Evolutionary conservation across 2,888 invertebrate genomes (phyloP).

Genomic region (Lucinisca nassula): DNA sequence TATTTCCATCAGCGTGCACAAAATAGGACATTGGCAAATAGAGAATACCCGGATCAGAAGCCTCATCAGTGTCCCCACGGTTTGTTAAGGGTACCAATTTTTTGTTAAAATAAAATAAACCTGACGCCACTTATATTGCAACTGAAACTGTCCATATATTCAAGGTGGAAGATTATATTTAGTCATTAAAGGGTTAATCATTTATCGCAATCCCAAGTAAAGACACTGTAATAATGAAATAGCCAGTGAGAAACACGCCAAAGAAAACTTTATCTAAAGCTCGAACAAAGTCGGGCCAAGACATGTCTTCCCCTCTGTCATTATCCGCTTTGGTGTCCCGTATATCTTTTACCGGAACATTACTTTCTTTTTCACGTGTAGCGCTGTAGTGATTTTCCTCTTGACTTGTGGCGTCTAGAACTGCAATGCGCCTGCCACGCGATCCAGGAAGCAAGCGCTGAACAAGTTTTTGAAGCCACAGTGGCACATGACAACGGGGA

Average conservation of each 20-base stretch:
- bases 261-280: constrained; percentile 53
- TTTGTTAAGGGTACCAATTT: too few relatives aligned
- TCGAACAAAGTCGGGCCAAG: constrained; percentile 45
- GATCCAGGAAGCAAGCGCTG: background rate
- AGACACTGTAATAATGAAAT: constrained; percentile 12
- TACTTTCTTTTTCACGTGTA: background rate
- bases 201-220: background rate
- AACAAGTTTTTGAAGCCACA: background rate
- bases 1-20: too few relatives aligned
- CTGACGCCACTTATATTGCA: too few relatives aligned
- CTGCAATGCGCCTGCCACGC: too few relatives aligned
- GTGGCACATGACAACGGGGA: constrained; percentile 19
- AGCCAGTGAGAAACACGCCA: constrained; percentile 29
- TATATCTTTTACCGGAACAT: background rate
- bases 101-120: too few relatives aligned
- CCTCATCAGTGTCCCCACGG: too few relatives aligned
- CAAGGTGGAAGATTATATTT: too few relatives aligned
- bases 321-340: too few relatives aligned
- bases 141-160: too few relatives aligned
- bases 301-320: background rate
- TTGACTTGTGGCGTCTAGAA: too few relatives aligned
- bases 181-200: background rate
- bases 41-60: too few relatives aligned
- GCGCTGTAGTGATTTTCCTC: background rate
- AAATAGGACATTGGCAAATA: too few relatives aligned